Base-by-base conservation (phyloP, 2,113 vertebrate species). In the Eidolon helvum region DNA sequence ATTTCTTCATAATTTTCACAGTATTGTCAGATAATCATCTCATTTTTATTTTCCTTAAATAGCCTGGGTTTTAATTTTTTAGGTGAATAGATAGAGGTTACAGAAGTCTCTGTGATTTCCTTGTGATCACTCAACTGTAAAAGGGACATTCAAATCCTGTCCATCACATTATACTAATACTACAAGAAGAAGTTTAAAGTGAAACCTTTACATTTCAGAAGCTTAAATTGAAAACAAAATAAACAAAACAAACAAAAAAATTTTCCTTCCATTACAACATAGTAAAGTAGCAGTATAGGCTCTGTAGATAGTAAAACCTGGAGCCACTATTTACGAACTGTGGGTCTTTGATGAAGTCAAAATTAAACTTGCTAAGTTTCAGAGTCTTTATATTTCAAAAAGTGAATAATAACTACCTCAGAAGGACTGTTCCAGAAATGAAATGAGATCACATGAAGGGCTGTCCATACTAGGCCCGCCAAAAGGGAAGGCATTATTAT, bases 311-410 rank as follows among this genome's bases (percentile, higher is more conserved):
- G 8, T 82, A 35, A 82, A 6, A 59, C 0, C 50, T 71, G 10
- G 59, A 77, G 8, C 22, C 10, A 43, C 4, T 48, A 10, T 89
- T 78, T 68, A 84, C 28, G 22, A 84, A 40, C 50, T 72, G 5
- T 33, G 50, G 61, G 19, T 77, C 10, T 82, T 83, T 38, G 2
- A 4, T 53, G 30, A 28, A 78, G 18, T 86, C 63, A 55, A 94
- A 86, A 88, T 87, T 82, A 68, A 53, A 61, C 50, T 86, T 90
- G 57, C 22, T 69, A 61, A 84, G n/a, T 88, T 91, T 94, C 28
- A 92, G 40, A 66, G 18, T 61, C 53, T 26, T 79, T 1, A 19
- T 69, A 68, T 89, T 85, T 90, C 18, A 11, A 88, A 74, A 43
- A 87, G 10, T 61, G 43, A 85, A 63, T 63, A 79, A 40, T 22